Conservation (phyloP, 2,888 invertebrate species). For the Protodeltote pygarga region DNA sequence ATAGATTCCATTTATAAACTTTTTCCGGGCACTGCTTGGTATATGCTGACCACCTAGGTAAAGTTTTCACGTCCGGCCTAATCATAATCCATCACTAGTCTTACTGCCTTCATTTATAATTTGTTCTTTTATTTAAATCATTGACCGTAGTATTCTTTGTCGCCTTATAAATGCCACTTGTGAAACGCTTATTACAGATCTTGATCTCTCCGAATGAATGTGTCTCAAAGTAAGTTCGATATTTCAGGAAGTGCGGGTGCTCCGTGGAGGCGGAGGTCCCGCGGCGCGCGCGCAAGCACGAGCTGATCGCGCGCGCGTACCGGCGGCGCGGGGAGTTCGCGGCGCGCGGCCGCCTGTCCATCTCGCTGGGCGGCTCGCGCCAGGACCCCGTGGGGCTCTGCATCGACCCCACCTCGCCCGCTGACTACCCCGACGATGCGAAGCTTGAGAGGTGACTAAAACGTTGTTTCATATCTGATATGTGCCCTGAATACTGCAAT, state of each 20-base stretch:
- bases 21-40: too few species aligned
- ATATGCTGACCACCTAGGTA: too few species aligned
- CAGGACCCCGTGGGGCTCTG: constrained; percentile 95
- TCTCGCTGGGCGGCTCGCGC: constrained; percentile 94
- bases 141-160: too few species aligned
- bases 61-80: not conserved
- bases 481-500: not conserved
- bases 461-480: too few species aligned
- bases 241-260: constrained; percentile 92
- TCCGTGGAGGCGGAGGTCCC: constrained; percentile 88
- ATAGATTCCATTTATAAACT: too few species aligned
- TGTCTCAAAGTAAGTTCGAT: too few species aligned
- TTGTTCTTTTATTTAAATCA: too few species aligned
- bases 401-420: constrained; percentile 75
- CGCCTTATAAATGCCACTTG: too few species aligned
- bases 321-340: constrained; percentile 94
- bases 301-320: constrained; percentile 96
- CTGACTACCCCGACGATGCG: constrained; percentile 74
- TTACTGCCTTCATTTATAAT: too few species aligned
- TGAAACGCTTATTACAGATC: too few species aligned
- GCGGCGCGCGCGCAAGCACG: constrained; percentile 92
- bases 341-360: constrained; percentile 94
- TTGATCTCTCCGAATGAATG: too few species aligned
- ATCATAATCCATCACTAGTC: not conserved
- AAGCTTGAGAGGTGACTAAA: constrained; percentile 82